Base-by-base conservation (phyloP, 2,888 invertebrate species). In the Pyrgus malvae region DNA sequence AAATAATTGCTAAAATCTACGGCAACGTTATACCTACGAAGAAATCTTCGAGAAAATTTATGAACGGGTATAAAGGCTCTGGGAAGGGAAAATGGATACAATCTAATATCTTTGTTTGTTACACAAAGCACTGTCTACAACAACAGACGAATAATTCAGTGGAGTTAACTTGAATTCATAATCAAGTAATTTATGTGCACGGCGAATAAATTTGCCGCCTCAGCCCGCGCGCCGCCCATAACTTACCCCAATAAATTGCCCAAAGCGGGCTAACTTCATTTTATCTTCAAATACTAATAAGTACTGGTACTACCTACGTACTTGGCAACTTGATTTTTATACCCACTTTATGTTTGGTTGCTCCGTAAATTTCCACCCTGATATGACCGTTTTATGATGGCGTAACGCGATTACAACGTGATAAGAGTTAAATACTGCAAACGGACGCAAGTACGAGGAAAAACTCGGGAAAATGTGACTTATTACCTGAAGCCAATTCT, bases 101-200 rank as follows among this genome's bases (percentile, higher is more conserved):
- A 80, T 80, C 74, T 81, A 82, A 80, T 83, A 83, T 80, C 77
- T 74, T 80, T 86, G 83, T 82, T 86, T 83, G 81, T 78, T 78
- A 84, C 76, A 81, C 79, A 83, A 85, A 85, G 83, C 81, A 78
- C 73, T 78, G 82, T 79, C 82, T 79, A 80, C 79, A 83, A 85
- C 84, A 87, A 85, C 85, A 86, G 80, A 84, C 83, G 87, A 85
- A 87, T 86, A 88, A 81, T 81, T 81, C 83, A 82, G 83, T 84
- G 81, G 77, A 88, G 84, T 85, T 83, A 84, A 86, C 82, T 87
- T 83, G 87, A 87, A 90, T 89, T 90, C 90, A 90, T 90, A 90
- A 90, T 90, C 88, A 88, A 89, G 88, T 90, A 89, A 90, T 90
- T 90, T 89, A 90, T 90, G 90, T 90, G 90, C 87, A 89, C 88